These are phyloP conservation scores for Stenodema calcarata DNA, from an alignment of 2,888 invertebrate species.

Conservation along the genomic window DNA sequence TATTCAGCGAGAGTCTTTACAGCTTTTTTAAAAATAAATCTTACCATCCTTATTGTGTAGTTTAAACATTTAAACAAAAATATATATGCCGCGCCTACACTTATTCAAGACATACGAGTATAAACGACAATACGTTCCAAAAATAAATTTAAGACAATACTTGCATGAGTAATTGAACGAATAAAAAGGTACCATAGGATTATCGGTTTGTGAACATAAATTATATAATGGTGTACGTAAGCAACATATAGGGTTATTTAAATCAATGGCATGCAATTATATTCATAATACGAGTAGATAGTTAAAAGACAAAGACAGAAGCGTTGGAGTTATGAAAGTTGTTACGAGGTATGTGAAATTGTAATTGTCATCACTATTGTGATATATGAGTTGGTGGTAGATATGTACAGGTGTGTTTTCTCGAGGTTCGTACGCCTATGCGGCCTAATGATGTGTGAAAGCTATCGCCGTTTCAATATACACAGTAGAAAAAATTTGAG, in stretches of 20 bases:
- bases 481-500: too few species aligned
- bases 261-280: conserved; percentile 8
- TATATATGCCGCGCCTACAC: too few species aligned
- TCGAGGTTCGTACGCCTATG: too few species aligned
- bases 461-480: too few species aligned
- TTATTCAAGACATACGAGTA: too few species aligned
- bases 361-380: not conserved
- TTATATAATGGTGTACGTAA: not conserved
- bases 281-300: not conserved
- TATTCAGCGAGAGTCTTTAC: too few species aligned
- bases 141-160: too few species aligned
- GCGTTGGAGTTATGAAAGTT: conserved; percentile 29
- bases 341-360: conserved; percentile 1
- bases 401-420: not conserved
- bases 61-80: too few species aligned
- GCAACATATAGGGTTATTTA: conserved; percentile 23
- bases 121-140: too few species aligned
- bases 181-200: not conserved
- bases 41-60: too few species aligned
- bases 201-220: not conserved
- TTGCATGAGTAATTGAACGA: not conserved
- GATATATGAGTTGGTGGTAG: not conserved
- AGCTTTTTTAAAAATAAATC: too few species aligned
- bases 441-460: too few species aligned
- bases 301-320: conserved; percentile 34